Percentiles rank a stretch among this genome's conserved stretches.
phyloP scores from a whole-genome alignment of 2,113 vertebrate species.

The Entelurus aequoreus region DNA sequence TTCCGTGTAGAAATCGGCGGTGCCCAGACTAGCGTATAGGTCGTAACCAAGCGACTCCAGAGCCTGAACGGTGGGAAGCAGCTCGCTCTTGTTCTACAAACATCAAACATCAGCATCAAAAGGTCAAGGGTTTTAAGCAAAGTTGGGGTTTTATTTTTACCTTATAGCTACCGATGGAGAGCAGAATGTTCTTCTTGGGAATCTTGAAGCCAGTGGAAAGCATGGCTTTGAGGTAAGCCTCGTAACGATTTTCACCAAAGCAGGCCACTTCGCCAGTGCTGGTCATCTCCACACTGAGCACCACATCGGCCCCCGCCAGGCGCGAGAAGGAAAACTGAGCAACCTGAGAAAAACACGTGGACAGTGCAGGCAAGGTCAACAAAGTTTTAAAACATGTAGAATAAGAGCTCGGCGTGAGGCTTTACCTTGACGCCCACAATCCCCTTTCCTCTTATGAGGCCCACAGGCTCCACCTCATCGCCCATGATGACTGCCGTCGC shows the following conservation, averaged over 20 bases:
- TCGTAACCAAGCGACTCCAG: constrained; percentile 89
- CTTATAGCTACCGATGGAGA: constrained; percentile 97
- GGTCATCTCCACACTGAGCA: constrained; percentile 96
- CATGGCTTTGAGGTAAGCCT: constrained; percentile 98
- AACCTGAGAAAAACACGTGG: constrained; percentile 69
- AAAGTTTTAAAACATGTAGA: neutral
- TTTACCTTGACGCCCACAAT: constrained; percentile 93
- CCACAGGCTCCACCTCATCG: constrained; percentile 85
- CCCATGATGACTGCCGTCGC: constrained; percentile 89
- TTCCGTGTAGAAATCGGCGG: constrained; percentile 94
- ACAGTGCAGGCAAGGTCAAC: neutral
- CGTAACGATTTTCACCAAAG: constrained; percentile 94
- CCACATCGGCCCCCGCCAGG: constrained; percentile 90
- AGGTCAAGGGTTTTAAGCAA: neutral
- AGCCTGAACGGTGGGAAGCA: constrained; percentile 84
- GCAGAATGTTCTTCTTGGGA: constrained; percentile 93
- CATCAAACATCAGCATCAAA: neutral
- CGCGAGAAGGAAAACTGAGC: constrained; percentile 98
- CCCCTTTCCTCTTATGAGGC: constrained; percentile 87
- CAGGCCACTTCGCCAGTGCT: constrained; percentile 96
- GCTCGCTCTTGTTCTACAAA: constrained; percentile 89
- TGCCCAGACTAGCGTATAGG: constrained; percentile 91
- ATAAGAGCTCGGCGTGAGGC: neutral
- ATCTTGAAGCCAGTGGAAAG: constrained; percentile 97
- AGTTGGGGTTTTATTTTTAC: constrained; percentile 47